Evolutionary conservation across 2,888 invertebrate genomes (phyloP), one percentile per base, ranked within the genome.

Genomic region (Eurytoma californica): DNA sequence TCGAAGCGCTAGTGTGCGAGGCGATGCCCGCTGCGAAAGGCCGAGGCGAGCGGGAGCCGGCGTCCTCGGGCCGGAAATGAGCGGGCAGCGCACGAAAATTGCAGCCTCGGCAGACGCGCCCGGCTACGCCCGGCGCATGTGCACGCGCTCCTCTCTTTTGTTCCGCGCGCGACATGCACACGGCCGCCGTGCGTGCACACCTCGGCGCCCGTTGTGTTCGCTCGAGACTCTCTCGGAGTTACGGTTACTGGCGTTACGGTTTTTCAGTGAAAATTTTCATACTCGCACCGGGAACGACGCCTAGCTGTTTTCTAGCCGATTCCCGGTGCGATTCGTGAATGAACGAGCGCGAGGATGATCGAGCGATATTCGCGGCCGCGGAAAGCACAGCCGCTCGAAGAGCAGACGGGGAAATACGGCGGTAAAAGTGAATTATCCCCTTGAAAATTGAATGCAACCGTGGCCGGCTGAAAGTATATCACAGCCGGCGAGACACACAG

Each of bases 1-100:
- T 65, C 49, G 39, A 0, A 39, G 39, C 39, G 39, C 30, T 7
- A 24, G 24, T 24, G 24, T 24, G 2, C 24, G 24, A 24, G 24
- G 24, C 24, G 24, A 24, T 24, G 24, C 1, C 24, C 47, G 9
- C 24, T 39, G 30, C 55, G 18, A 3, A 12, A 55, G 3, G 49
- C 18, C 30, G 18, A 0, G 20, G 24, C 55, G n/a, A 20, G 72
- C 53, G n/a, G 53, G 20, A 63, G 24, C 20, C 16, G 20, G 53
- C 3, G 18, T 49, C 67, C 67, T 24, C 51, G 28, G 70, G 51
- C 47, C 69, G 69, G 69, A 69, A 69, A 69, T 55, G 65, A 39
- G 20, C 16, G 55, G 20, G 55, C 3, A 16, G 49, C 58, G 20
- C 13, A 28, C 68, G 67, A 39, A 68, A 68, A 68, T 68, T 68